phyloP scores from a whole-genome alignment of 2,888 invertebrate genomes.

The Cryptophagus acutangulus region DNA sequence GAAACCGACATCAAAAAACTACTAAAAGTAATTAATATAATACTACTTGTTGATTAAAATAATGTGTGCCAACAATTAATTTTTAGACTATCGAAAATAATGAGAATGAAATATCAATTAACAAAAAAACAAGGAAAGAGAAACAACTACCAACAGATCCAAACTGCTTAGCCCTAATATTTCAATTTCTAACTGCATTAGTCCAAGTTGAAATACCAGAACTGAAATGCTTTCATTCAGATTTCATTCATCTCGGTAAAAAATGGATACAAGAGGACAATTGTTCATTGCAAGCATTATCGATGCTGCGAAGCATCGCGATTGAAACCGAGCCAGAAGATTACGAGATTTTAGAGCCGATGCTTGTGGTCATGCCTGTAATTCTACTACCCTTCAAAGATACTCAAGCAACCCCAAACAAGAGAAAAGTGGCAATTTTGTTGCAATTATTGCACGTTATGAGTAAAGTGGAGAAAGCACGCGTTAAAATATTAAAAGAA shows the following conservation, averaged over 20 bases:
- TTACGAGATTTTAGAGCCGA: conserved; percentile 35
- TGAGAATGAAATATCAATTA: too few species aligned
- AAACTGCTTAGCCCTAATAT: conserved; percentile 50
- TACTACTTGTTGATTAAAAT: too few species aligned
- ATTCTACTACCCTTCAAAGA: conserved; percentile 43
- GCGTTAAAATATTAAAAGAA: neutral
- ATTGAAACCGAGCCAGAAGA: conserved; percentile 35
- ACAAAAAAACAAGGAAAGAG: conserved; percentile 21
- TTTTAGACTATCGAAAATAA: too few species aligned
- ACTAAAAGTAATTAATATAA: neutral
- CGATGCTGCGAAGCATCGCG: conserved; percentile 46
- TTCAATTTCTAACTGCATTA: conserved; percentile 51
- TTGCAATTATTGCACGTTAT: neutral
- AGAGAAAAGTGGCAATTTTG: neutral
- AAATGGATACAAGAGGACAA: conserved; percentile 50
- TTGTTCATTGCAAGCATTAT: conserved; percentile 48
- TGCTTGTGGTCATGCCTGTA: conserved; percentile 43
- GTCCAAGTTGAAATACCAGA: conserved; percentile 47
- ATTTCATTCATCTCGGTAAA: conserved; percentile 47
- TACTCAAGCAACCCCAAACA: neutral
- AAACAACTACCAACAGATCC: conserved; percentile 25
- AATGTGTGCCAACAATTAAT: too few species aligned
- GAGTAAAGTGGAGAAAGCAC: neutral
- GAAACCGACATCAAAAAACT: conserved; percentile 6
- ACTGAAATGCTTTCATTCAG: conserved; percentile 44